Evolutionary conservation across 64 coral and sea anemone species (phyloP), one percentile per base, ranked within the genome.

Genomic region (Catalaphyllia jardinei): DNA sequence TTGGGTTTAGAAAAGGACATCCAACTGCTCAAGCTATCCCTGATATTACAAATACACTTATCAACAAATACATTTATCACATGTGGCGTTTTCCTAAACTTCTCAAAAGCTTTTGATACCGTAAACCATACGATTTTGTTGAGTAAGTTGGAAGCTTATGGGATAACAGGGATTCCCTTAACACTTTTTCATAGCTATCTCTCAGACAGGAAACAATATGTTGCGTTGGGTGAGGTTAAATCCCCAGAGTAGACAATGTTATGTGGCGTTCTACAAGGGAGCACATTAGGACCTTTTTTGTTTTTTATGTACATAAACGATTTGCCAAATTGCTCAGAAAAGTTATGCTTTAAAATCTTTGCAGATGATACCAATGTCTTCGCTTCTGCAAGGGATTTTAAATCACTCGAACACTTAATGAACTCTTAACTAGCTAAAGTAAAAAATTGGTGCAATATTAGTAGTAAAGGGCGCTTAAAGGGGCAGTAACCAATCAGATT

Each of bases 301-400:
- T 83, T 83, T 55, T 17, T 87, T 27, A 73, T 87, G 13, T 87
- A 87, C 49, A 73, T 72, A 17, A 87, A 87, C 30, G 85, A 87
- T 54, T 54, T 76, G 30, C 72, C 86, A 52, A 52, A 78, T 86
- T 52, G 28, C 60, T 91, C 89, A 71, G 74, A 93, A 25, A 31
- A 72, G 24, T 22, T 87, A 80, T 31, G 52, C 62, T 89, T 79
- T 35, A 89, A 80, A 80, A 80, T 89, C 39, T 89, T 89, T 81
- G 88, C 88, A 79, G 88, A 89, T 27, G 88, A 89, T 61, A 87
- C 64, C 67, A 87, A 87, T 87, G 49, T 87, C 2, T 87, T 87
- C 52, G 77, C 77, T 33, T 90, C 85, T 72, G 24, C 84, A n/a
- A 80, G 20, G 25, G 59, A 93, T 87, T 72, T 65, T 25, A 80